Conservation (phyloP, 1,140 invertebrate genomes). For the Sarcophaga bullata region DNA sequence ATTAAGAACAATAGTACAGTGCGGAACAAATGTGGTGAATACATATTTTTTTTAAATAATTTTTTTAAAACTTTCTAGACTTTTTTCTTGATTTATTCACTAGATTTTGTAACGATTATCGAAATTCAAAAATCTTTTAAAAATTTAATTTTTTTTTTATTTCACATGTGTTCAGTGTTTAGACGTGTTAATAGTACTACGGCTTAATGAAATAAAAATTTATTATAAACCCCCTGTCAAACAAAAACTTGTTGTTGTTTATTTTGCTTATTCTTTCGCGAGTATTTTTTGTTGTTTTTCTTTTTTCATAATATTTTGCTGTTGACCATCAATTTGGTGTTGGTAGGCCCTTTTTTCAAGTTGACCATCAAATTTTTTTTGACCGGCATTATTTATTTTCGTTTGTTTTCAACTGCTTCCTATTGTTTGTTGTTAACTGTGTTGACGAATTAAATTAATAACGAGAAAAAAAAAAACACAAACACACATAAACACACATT, state of each 20-base stretch:
- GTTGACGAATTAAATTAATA: too few relatives aligned
- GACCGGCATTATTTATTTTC: not conserved
- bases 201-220: not conserved
- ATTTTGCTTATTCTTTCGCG: not conserved
- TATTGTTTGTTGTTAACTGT: not conserved
- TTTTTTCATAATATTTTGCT: not conserved
- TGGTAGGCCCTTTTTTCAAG: not conserved
- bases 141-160: too few relatives aligned
- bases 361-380: not conserved
- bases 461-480: not conserved
- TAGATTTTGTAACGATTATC: too few relatives aligned
- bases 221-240: not conserved
- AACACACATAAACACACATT: too few relatives aligned
- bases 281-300: not conserved
- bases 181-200: not conserved
- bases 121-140: too few relatives aligned
- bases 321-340: not conserved
- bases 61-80: too few relatives aligned
- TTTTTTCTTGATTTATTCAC: too few relatives aligned
- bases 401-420: not conserved
- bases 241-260: not conserved
- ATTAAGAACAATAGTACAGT: too few relatives aligned
- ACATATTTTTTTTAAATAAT: too few relatives aligned
- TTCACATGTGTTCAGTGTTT: slow-evolving; percentile 3
- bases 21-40: too few relatives aligned